Evolutionary conservation across 2,888 invertebrate species (phyloP).

Genomic region (Mechanitis messenoides): DNA sequence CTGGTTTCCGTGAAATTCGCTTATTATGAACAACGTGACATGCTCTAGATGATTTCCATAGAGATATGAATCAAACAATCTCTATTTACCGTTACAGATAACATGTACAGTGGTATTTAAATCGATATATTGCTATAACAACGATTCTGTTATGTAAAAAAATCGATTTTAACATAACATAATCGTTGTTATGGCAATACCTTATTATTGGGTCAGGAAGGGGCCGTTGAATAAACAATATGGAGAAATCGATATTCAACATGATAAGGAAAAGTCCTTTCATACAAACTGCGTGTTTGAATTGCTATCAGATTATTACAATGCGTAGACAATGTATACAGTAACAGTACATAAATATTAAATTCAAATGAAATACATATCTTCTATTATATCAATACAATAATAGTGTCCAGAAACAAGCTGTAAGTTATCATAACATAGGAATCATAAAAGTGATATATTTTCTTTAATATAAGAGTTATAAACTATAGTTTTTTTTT

Average conservation of each 20-base stretch:
- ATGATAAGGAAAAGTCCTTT: slow-evolving; percentile 40
- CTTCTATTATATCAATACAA: too few species aligned
- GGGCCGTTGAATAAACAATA: slow-evolving; percentile 46
- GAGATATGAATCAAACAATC: slow-evolving; percentile 26
- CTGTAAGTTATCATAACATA: too few species aligned
- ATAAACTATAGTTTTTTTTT: too few species aligned
- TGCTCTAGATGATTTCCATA: slow-evolving; percentile 20
- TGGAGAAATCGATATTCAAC: slow-evolving; percentile 49
- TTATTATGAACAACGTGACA: slow-evolving; percentile 7
- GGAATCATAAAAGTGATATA: too few species aligned
- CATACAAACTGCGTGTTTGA: slow-evolving; percentile 25
- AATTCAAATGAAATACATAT: too few species aligned
- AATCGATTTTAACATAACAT: slow-evolving; percentile 18
- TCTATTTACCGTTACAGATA: slow-evolving; percentile 22
- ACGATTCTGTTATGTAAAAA: too few species aligned
- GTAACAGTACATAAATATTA: too few species aligned
- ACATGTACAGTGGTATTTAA: slow-evolving; percentile 19
- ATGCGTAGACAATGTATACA: slow-evolving; percentile 13
- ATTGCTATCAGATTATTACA: slow-evolving; percentile 24
- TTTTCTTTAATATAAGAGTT: too few species aligned
- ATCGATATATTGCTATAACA: slow-evolving; percentile 23
- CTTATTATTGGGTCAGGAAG: slow-evolving; percentile 21
- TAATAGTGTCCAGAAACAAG: too few species aligned
- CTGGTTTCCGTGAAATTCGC: neutral
- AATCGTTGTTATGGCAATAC: slow-evolving; percentile 30